Base-by-base conservation (phyloP, 2,888 invertebrate species). In the Caenorhabditis sp. region DNA sequence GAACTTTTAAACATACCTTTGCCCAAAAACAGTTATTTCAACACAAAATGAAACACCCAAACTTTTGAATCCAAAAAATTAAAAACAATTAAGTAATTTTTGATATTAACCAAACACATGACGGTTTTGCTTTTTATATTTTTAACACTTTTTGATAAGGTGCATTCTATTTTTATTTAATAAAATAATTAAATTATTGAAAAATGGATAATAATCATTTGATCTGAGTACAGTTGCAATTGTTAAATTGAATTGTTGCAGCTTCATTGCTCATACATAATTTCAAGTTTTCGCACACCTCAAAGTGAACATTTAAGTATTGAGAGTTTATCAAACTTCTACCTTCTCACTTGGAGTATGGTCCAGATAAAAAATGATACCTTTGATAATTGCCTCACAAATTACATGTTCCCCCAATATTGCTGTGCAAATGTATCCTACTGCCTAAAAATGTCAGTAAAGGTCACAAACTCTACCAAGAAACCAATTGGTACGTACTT, bases 271-370 rank as follows among this genome's bases (percentile, higher is more conserved):
- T n/a, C n/a, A n/a, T n/a, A n/a, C n/a, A n/a, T n/a, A n/a, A n/a
- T n/a, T n/a, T n/a, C n/a, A n/a, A n/a, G n/a, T n/a, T n/a, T n/a
- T n/a, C n/a, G n/a, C n/a, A n/a, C n/a, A n/a, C n/a, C n/a, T n/a
- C n/a, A n/a, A n/a, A n/a, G n/a, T n/a, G n/a, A n/a, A n/a, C n/a
- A n/a, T n/a, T n/a, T n/a, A n/a, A n/a, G n/a, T n/a, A n/a, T n/a
- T n/a, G n/a, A n/a, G n/a, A n/a, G n/a, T n/a, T n/a, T n/a, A 32
- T 6, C 9, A 44, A 9, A 2, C 26, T 22, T 15, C 26, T 18
- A 71, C 71, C 2, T 26, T 60, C 1, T 68, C 32, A n/a, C 68
- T 61, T 4, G 76, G 68, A 9, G 76, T 76, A n/a, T 76, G 76
- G 44, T 76, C 68, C 40, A 76, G 28, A 18, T 76, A 76, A 28